These are phyloP conservation scores for Campoletis raptor DNA, from an alignment of 2,888 invertebrate species.

Conservation along the genomic window DNA sequence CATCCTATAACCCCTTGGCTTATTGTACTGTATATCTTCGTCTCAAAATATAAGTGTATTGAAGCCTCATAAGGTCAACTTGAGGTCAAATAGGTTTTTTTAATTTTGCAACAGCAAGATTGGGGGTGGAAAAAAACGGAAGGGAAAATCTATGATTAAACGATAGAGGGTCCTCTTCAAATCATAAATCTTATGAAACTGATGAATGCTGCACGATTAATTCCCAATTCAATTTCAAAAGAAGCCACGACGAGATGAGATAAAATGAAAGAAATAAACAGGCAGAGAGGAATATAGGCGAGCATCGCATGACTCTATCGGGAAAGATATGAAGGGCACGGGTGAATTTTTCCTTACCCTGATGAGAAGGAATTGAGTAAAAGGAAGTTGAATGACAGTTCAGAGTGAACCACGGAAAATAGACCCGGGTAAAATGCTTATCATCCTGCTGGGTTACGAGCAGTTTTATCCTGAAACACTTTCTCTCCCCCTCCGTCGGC, in stretches of 20 bases:
- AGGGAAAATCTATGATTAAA: not conserved
- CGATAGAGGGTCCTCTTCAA: not conserved
- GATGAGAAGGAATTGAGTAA: constrained; percentile 76
- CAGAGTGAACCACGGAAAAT: constrained; percentile 54
- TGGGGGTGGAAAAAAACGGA: not conserved
- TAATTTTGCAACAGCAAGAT: constrained; percentile 17
- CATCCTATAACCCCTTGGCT: not conserved
- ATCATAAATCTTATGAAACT: constrained; percentile 5
- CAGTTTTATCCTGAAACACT: constrained; percentile 51
- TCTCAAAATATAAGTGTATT: constrained; percentile 36
- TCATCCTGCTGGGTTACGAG: constrained; percentile 77
- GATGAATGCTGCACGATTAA: constrained; percentile 25
- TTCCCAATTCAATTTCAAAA: constrained; percentile 12
- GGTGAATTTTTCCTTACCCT: constrained; percentile 69
- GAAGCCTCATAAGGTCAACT: constrained; percentile 60
- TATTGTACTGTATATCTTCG: not conserved
- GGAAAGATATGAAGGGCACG: constrained; percentile 32
- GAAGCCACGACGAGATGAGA: constrained; percentile 1
- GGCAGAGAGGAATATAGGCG: constrained; percentile 16
- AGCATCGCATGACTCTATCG: not conserved
- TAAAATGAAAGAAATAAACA: constrained; percentile 2
- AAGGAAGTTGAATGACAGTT: constrained; percentile 67
- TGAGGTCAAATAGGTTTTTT: not conserved
- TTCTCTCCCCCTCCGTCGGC: constrained; percentile 57
- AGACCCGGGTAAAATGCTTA: constrained; percentile 80